phyloP scores from a whole-genome alignment of 2,888 invertebrate genomes.

The Tenodera sinensis region DNA sequence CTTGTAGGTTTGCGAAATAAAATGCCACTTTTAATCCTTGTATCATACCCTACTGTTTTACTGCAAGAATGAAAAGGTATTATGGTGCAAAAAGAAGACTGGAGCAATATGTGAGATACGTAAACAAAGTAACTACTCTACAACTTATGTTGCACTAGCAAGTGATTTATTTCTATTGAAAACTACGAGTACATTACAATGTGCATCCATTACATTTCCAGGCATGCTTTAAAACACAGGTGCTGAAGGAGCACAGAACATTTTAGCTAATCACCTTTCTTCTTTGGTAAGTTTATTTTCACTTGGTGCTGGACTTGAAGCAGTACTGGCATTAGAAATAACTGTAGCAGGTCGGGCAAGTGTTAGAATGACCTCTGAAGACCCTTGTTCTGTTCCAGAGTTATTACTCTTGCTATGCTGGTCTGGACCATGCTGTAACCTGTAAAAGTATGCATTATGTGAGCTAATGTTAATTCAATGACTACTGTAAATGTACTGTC shows the following conservation, averaged over 20 bases:
- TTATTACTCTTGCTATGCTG: background rate
- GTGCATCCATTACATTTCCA: background rate
- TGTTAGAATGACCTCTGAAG: conserved; percentile 57
- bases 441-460: background rate
- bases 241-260: background rate
- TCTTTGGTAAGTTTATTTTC: conserved; percentile 57
- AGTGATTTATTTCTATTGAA: background rate
- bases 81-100: background rate
- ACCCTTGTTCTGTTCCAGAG: background rate
- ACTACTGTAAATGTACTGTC: no score
- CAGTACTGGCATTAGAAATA: conserved; percentile 60
- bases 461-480: no score
- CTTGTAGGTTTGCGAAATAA: no score
- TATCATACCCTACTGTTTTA: no score
- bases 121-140: background rate
- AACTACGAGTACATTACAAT: background rate
- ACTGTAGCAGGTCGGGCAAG: conserved; percentile 64
- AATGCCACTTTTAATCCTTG: no score
- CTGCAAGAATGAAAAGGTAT: background rate
- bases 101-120: background rate
- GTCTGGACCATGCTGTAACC: background rate
- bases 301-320: conserved; percentile 51
- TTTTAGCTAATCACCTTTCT: conserved; percentile 44
- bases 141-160: background rate
- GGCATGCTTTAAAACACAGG: background rate